phyloP scores from a whole-genome alignment of 1,140 invertebrate species.

The Goniozus legneri region DNA sequence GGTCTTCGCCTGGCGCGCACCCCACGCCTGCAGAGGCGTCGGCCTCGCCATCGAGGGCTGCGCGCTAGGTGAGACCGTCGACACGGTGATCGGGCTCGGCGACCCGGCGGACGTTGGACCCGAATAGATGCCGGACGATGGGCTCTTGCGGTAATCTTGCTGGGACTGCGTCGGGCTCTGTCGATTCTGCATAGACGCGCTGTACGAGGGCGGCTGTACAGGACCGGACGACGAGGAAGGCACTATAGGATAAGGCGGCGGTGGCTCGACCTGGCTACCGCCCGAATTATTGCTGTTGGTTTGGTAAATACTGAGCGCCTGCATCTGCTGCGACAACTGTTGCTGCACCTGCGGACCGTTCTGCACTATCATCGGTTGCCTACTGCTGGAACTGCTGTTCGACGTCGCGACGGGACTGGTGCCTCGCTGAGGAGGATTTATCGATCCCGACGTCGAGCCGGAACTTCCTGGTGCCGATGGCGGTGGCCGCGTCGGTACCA shows the following conservation, averaged over 20 bases:
- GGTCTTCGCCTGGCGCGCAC: conserved; percentile 76
- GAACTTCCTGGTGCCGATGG: conserved; percentile 50
- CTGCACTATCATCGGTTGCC: conserved; percentile 76
- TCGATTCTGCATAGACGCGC: conserved; percentile 78
- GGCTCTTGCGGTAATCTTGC: conserved; percentile 73
- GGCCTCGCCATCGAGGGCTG: conserved; percentile 65
- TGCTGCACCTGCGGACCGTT: conserved; percentile 80
- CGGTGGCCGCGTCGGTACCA: conserved; percentile 59
- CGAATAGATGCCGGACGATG: conserved; percentile 77
- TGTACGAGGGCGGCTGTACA: conserved; percentile 78
- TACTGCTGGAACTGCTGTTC: conserved; percentile 46
- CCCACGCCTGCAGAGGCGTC: conserved; percentile 71
- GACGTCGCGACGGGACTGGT: conserved; percentile 72
- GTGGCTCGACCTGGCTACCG: conserved; percentile 66
- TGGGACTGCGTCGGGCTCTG: conserved; percentile 79
- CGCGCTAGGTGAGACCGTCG: conserved; percentile 57
- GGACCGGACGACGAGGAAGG: conserved; percentile 58
- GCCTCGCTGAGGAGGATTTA: conserved; percentile 60
- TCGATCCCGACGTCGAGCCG: conserved; percentile 43
- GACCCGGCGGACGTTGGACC: conserved; percentile 74
- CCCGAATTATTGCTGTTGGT: conserved; percentile 49
- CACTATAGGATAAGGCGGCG: conserved; percentile 69
- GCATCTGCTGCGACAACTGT: conserved; percentile 81
- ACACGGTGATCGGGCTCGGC: conserved; percentile 77
- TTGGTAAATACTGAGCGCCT: conserved; percentile 78